Percentiles rank a stretch among this genome's conserved stretches.
phyloP scores from a whole-genome alignment of 2,888 invertebrate genomes.

The Cacoxenus indagator region DNA sequence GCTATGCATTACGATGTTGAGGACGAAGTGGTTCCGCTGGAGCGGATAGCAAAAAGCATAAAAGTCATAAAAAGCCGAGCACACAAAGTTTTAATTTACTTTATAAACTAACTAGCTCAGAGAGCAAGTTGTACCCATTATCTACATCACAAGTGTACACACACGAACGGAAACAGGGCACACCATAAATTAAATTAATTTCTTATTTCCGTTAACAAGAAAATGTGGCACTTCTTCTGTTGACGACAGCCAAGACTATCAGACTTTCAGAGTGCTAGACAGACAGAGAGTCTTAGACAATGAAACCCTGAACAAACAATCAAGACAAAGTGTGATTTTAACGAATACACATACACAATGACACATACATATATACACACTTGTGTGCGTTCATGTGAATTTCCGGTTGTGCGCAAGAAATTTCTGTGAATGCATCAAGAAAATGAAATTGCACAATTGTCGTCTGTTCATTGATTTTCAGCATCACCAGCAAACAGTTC shows the following conservation, averaged over 20 bases:
- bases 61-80: neutral
- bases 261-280: too few species aligned
- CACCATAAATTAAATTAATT: conserved; percentile 11
- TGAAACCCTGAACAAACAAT: neutral
- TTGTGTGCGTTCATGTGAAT: neutral
- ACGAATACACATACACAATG: neutral
- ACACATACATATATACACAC: neutral
- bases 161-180: neutral
- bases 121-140: neutral
- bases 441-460: too few species aligned
- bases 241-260: too few species aligned
- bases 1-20: too few species aligned
- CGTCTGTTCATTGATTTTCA: too few species aligned
- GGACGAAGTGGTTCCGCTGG: too few species aligned
- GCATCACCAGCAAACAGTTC: too few species aligned
- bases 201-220: neutral
- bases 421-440: too few species aligned
- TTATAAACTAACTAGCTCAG: neutral
- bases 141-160: neutral
- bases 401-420: too few species aligned
- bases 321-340: neutral
- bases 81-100: neutral
- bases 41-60: neutral
- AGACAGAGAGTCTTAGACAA: neutral
- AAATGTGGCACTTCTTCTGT: too few species aligned